Conservation (phyloP, 2,797 vertebrate species). For the Ceyx erithaca region DNA sequence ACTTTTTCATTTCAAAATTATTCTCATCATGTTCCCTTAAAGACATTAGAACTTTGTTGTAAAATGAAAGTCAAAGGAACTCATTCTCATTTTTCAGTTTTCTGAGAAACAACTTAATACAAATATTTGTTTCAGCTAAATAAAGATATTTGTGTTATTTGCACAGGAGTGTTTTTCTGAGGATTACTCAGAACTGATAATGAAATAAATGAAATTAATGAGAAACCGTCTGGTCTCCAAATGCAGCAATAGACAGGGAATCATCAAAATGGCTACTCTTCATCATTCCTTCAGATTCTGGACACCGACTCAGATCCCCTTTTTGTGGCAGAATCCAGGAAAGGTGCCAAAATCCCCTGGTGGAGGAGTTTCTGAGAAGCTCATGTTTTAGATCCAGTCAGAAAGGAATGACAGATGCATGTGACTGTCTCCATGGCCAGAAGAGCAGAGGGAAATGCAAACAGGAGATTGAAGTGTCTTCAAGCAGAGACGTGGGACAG, state of each 20-base stretch:
- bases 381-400: neutral
- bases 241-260: neutral
- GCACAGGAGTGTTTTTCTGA: neutral
- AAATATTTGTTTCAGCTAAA: neutral
- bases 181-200: neutral
- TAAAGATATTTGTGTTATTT: neutral
- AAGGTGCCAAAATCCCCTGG: neutral
- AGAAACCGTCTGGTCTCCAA: neutral
- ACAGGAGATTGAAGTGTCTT: neutral
- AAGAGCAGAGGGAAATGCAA: neutral
- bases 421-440: neutral
- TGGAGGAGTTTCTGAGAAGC: neutral
- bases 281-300: neutral
- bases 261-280: neutral
- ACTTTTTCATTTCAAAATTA: neutral
- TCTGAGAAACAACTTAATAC: neutral
- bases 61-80: neutral
- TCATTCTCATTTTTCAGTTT: neutral
- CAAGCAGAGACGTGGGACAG: neutral
- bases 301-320: accelerated
- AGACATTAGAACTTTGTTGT: neutral
- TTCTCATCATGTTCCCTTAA: neutral
- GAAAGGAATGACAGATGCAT: neutral
- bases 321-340: neutral
- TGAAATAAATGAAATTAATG: neutral